Evolutionary conservation across 2,888 invertebrate genomes (phyloP), one percentile per base, ranked within the genome.

Genomic region (Drosophila lacicola): DNA sequence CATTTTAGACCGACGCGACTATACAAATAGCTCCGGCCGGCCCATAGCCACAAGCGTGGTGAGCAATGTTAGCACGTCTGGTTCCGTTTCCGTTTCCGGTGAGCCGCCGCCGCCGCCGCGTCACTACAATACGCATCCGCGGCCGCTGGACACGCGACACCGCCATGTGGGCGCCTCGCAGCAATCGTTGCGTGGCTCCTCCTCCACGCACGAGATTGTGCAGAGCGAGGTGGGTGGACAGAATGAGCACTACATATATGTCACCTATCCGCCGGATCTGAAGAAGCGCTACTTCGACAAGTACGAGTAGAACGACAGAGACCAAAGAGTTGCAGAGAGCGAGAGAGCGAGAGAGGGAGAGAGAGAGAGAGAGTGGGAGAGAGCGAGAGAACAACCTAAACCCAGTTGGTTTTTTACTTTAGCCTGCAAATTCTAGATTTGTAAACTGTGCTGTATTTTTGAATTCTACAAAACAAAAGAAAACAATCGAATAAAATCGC

Each of bases 231-330:
- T 92, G 67, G 62, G 92, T 60, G 94, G 94, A 67, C 94, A 94
- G 89, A 95, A 95, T 91, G 96, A 96, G 92, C 96, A 96, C 91
- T 97, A 97, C 92, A 97, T 97, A 90, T 97, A 97, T 93, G 97
- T 97, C 82, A 96, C 96, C 57, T 97, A 97, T 94, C 97, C 97
- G 80, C 96, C 96, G 41, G 97, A 97, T 92, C 94, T 97, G 73
- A 97, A 97, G 92, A 94, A 96, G 88, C 94, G 97, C 76, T 94
- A 97, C 87, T 94, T 97, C 82, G 97, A 97, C 93, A 91, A 91
- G 78, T 91, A 91, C 80, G 91, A 91, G 83, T 91, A 77, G 61
- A 33, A 17, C 10, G 34, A 6, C n/a, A 25, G 10, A 10, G 56
- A 57, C 36, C 54, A 45, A 55, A 55, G 54, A 55, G 25, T 8